phyloP scores from a whole-genome alignment of 92 coral and sea anemone genomes.

The Porites rus region DNA sequence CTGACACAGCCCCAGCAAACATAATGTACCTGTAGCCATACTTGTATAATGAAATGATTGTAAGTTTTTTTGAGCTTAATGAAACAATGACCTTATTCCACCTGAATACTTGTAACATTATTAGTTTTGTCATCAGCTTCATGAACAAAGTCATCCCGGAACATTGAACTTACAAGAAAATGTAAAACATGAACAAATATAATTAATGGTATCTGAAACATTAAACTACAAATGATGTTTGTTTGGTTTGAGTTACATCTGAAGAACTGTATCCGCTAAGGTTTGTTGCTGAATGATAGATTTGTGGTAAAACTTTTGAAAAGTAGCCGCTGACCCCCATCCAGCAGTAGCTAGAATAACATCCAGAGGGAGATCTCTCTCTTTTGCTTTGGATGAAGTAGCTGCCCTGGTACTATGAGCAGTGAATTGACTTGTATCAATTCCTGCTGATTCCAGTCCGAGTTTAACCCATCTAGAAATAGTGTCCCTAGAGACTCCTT shows the following conservation, averaged over 20 bases:
- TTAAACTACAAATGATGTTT: too few species aligned
- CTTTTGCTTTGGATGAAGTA: constrained; percentile 43
- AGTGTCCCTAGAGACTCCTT: constrained; percentile 56
- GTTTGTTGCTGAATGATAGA: neutral
- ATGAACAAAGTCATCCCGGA: neutral
- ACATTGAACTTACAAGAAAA: too few species aligned
- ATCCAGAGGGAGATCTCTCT: constrained; percentile 48
- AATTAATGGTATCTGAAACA: too few species aligned
- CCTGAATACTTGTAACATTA: too few species aligned
- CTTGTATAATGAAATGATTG: neutral
- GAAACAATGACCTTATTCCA: neutral
- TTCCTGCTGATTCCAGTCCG: constrained; percentile 29
- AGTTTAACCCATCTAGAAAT: constrained; percentile 45
- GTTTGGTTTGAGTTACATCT: too few species aligned
- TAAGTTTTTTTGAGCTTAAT: neutral
- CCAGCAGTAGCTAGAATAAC: constrained; percentile 43
- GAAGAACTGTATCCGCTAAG: too few species aligned
- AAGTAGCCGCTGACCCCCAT: constrained; percentile 39
- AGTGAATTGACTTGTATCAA: constrained; percentile 33
- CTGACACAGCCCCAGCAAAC: constrained; percentile 16
- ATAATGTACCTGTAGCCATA: neutral
- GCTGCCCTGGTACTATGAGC: constrained; percentile 45
- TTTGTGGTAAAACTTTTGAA: constrained; percentile 38
- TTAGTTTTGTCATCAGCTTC: too few species aligned
- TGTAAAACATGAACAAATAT: too few species aligned